Conservation (phyloP, 2,113 vertebrate genomes). For the Lophius piscatorius region DNA sequence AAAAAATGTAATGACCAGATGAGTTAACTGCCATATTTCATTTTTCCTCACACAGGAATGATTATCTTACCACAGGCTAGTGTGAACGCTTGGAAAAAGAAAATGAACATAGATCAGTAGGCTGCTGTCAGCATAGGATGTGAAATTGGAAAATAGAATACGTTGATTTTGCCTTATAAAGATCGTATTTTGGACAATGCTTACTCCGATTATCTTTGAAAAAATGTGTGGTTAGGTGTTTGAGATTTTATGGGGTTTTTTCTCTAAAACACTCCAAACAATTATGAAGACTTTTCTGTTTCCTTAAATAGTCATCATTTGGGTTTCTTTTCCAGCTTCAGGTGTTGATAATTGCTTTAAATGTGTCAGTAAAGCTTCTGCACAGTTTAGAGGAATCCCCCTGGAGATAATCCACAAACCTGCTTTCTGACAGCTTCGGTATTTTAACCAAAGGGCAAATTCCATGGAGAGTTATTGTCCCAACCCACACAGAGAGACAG, state of each 20-base stretch:
- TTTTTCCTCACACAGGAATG: slow-evolving; percentile 3
- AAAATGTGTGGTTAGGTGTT: too few relatives aligned
- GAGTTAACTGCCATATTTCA: slow-evolving; percentile 19
- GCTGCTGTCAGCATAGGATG: too few relatives aligned
- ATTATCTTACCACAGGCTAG: background rate
- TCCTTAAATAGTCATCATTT: too few relatives aligned
- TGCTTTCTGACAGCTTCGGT: slow-evolving; percentile 20
- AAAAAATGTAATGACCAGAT: slow-evolving; percentile 13
- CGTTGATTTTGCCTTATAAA: too few relatives aligned
- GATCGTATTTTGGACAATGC: too few relatives aligned
- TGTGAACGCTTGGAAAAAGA: background rate
- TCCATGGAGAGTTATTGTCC: background rate
- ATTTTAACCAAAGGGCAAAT: background rate
- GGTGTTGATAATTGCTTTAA: slow-evolving; percentile 32
- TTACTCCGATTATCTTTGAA: too few relatives aligned
- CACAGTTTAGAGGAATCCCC: slow-evolving; percentile 18
- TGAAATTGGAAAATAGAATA: too few relatives aligned
- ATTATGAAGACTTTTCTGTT: too few relatives aligned
- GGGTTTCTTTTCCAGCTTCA: background rate
- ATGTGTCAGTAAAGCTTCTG: slow-evolving; percentile 42
- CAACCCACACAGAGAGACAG: too few relatives aligned
- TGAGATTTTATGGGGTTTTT: too few relatives aligned
- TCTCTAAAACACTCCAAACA: too few relatives aligned
- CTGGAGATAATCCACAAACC: slow-evolving; percentile 36
- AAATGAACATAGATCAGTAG: background rate